phyloP scores from a whole-genome alignment of 2,113 vertebrate genomes.

The Colistium nudipinnis region DNA sequence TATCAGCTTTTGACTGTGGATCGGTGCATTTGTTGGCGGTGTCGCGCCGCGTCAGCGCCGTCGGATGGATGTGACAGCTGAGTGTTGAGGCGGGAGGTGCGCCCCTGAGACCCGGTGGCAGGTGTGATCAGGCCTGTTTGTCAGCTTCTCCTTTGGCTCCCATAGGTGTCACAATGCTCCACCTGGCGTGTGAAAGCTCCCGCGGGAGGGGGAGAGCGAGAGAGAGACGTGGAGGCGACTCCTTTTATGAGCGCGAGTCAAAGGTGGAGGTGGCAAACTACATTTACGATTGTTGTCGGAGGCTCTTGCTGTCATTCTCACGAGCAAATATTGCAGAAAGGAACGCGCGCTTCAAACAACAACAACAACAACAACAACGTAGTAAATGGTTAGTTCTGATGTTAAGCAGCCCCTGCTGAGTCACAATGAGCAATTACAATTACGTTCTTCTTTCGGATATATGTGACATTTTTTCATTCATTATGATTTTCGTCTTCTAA shows the following conservation, averaged over 20 bases:
- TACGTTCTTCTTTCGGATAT: too few relatives aligned
- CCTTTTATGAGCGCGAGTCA: slow-evolving; percentile 38
- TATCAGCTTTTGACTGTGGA: slow-evolving; percentile 21
- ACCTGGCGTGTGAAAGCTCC: slow-evolving; percentile 74
- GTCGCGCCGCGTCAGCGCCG: slow-evolving; percentile 14
- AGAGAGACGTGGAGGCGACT: slow-evolving; percentile 45
- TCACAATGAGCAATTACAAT: too few relatives aligned
- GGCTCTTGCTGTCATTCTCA: not conserved
- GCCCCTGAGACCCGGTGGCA: slow-evolving; percentile 66
- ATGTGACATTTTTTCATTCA: too few relatives aligned
- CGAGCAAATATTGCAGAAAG: not conserved
- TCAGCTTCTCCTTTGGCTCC: slow-evolving; percentile 70
- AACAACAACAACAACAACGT: not conserved
- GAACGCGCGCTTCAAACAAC: not conserved
- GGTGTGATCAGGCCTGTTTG: slow-evolving; percentile 74
- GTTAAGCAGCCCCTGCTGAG: too few relatives aligned
- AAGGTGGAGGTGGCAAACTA: slow-evolving; percentile 44
- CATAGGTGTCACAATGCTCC: slow-evolving; percentile 69
- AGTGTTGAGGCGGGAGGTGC: slow-evolving; percentile 54
- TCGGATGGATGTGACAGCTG: slow-evolving; percentile 59
- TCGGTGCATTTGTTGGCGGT: slow-evolving; percentile 29
- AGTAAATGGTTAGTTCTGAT: too few relatives aligned
- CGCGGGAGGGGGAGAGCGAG: slow-evolving; percentile 45
- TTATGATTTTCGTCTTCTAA: not conserved
- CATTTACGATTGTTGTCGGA: slow-evolving; percentile 4